phyloP scores from a whole-genome alignment of 2,113 vertebrate species.

The Rhinopomastus cyanomelas region DNA sequence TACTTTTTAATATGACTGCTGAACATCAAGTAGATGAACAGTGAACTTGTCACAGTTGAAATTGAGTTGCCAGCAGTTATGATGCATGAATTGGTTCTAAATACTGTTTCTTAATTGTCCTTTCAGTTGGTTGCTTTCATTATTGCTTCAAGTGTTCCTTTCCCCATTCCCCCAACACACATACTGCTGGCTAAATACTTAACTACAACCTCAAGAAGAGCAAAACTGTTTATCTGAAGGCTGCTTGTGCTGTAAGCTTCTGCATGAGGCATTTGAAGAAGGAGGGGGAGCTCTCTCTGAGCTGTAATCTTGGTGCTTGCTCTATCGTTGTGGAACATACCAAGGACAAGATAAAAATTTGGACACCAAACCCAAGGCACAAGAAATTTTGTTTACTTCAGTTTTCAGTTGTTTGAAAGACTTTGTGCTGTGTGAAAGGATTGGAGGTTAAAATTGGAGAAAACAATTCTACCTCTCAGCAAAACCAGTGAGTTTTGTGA shows the following conservation, averaged over 20 bases:
- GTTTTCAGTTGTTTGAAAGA: background rate
- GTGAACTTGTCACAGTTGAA: background rate
- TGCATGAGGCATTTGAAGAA: background rate
- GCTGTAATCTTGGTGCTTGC: background rate
- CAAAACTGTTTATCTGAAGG: slow-evolving; percentile 17
- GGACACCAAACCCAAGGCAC: background rate
- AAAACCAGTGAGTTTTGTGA: background rate
- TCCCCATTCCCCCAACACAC: background rate
- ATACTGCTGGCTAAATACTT: background rate
- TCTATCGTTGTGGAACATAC: slow-evolving; percentile 48
- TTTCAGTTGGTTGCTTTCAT: background rate
- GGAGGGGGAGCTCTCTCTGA: background rate
- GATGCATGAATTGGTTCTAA: background rate
- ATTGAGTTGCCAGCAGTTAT: background rate
- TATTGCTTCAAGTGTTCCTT: background rate
- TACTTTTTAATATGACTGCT: background rate
- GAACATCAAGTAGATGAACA: background rate
- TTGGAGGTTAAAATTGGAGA: background rate
- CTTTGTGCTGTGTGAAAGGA: background rate
- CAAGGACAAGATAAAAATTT: slow-evolving; percentile 30
- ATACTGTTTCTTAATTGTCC: background rate
- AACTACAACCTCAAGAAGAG: background rate
- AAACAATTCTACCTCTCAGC: background rate
- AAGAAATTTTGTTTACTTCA: slow-evolving; percentile 36
- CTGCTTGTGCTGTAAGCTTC: background rate